Conservation (phyloP, 64 coral and sea anemone genomes). For the Anthopleura sola region DNA sequence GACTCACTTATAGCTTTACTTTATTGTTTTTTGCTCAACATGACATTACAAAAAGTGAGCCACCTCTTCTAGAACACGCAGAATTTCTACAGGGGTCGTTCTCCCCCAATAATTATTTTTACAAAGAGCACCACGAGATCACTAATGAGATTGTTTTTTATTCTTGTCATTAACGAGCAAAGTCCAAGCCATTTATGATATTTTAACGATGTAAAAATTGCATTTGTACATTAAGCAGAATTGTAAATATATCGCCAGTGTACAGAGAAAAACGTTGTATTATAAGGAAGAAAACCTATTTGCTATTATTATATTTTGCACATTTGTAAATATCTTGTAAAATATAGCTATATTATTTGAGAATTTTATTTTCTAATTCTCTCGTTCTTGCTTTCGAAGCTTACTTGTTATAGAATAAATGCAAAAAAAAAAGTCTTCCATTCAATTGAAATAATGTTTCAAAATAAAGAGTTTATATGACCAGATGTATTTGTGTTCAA, state of each 20-base stretch:
- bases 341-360: neutral
- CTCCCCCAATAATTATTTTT: neutral
- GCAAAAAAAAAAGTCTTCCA: neutral
- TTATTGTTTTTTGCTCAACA: neutral
- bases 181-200: neutral
- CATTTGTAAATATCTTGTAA: constrained; percentile 3
- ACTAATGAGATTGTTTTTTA: neutral
- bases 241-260: constrained; percentile 7
- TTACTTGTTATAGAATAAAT: neutral
- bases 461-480: neutral
- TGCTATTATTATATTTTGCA: constrained; percentile 8
- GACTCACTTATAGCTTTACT: neutral
- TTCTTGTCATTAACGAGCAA: neutral
- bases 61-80: neutral
- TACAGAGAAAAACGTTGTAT: neutral
- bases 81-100: neutral
- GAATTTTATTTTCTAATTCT: neutral
- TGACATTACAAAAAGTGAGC: neutral
- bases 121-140: neutral
- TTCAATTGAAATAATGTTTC: neutral
- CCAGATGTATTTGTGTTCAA: neutral
- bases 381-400: neutral
- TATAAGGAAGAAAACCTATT: neutral
- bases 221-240: neutral
- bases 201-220: constrained; percentile 1